These are phyloP conservation scores for Callopanchax toddi DNA, from an alignment of 2,113 vertebrate species.

Conservation along the genomic window DNA sequence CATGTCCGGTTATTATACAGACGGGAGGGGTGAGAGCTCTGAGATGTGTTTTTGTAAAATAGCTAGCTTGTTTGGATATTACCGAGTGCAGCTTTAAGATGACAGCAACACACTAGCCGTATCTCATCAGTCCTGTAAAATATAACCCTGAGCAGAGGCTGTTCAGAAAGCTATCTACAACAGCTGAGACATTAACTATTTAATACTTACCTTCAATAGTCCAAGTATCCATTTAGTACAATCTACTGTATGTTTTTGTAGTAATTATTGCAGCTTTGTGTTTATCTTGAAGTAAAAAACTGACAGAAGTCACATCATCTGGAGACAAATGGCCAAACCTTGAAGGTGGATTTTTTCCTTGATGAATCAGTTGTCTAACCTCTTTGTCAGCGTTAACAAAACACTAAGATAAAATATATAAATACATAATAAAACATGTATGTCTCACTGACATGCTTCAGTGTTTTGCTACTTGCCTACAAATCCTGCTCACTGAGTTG, in stretches of 20 bases:
- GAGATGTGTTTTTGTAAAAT: too few species aligned
- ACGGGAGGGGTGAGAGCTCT: too few species aligned
- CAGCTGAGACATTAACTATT: too few species aligned
- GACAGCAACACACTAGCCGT: too few species aligned
- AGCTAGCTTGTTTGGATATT: too few species aligned
- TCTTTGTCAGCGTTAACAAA: conserved; percentile 45
- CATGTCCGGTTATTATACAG: too few species aligned
- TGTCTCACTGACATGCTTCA: conserved; percentile 33
- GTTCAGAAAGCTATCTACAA: too few species aligned
- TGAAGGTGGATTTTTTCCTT: conserved; percentile 7
- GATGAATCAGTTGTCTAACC: conserved; percentile 6
- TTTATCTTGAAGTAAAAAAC: conserved; percentile 10
- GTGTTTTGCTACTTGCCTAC: conserved; percentile 55
- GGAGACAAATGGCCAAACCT: not conserved
- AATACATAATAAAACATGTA: conserved; percentile 59
- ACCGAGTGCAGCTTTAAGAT: too few species aligned
- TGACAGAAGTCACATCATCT: not conserved
- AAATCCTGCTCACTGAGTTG: conserved; percentile 7
- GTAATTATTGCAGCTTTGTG: conserved; percentile 28
- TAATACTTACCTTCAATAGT: too few species aligned
- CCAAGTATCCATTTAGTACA: not conserved
- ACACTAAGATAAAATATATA: conserved; percentile 55
- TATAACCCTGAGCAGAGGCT: too few species aligned
- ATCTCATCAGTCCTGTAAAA: too few species aligned
- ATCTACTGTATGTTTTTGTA: not conserved